These are phyloP conservation scores for Chaitophorus viminalis DNA, from an alignment of 2,888 invertebrate species.

Conservation along the genomic window DNA sequence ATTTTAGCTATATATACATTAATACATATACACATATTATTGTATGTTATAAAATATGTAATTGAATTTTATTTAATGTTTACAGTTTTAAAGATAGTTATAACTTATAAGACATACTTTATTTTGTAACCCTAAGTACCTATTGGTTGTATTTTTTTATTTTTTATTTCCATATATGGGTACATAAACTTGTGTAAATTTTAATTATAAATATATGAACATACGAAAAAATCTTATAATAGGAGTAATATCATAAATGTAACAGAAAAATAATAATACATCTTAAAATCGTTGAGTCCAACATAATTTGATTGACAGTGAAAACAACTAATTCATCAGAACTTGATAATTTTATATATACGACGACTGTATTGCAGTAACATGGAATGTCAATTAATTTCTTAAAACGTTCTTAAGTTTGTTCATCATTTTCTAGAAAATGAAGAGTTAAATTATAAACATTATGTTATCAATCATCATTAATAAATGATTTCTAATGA, in stretches of 20 bases:
- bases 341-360: background rate
- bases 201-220: background rate
- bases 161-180: background rate
- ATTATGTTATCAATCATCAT: background rate
- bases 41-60: background rate
- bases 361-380: background rate
- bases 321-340: background rate
- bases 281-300: background rate
- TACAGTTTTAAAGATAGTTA: slow-evolving; percentile 1
- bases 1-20: slow-evolving; percentile 42
- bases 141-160: background rate
- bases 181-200: background rate
- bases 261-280: background rate
- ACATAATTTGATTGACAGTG: background rate
- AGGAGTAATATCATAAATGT: too few species aligned
- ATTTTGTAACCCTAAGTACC: background rate
- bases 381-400: background rate
- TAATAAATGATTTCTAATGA: background rate
- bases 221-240: background rate
- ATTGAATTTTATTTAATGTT: background rate
- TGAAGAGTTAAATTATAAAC: too few species aligned
- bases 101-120: background rate
- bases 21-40: background rate
- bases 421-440: background rate
- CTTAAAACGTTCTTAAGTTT: background rate